Base-by-base conservation (phyloP, 1,140 invertebrate species). In the Scaptomyza hsui region DNA sequence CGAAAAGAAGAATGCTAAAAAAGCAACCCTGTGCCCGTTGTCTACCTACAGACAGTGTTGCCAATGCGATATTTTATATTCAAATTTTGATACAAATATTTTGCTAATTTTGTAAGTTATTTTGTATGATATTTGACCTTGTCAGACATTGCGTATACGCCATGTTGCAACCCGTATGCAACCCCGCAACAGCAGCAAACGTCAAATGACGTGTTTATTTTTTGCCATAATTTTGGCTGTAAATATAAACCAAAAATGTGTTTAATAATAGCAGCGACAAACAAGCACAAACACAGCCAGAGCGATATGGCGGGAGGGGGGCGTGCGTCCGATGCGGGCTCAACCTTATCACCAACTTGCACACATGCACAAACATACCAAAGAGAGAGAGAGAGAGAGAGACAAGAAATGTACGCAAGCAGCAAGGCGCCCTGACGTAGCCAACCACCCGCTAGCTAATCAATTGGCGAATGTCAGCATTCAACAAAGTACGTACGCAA, bases 201-300 rank as follows among this genome's bases (percentile, higher is more conserved):
- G 42, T 37, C 10, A 48, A 55, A 52, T 81, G 65, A 82, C 74
- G 70, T 78, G 45, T 62, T 49, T 60, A 35, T 16, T 67, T 63
- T 64, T 55, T n/a, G 48, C 26, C 26, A 10, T 47, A 47, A 56
- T 72, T 29, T 35, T 44, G 19, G 44, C 55, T 79, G 69, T 79
- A 85, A 72, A 83, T 76, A 80, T 67, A 85, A 85, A 52, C 48
- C 57, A 24, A 64, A 78, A 64, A 78, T 83, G 32, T 67, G 55
- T 75, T 47, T 85, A 83, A 72, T 85, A 79, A 83, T 83, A 83
- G 80, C 44, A 47, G 26, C 29, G 10, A 49, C 56, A 44, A 48
- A 10, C 26, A 68, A 24, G 42, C 24, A 44, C 3, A 26, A 18
- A 59, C 35, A 45, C 21, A 41, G 55, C 13, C 24, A n/a, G 7